These are phyloP conservation scores for Athalia circularis DNA, from an alignment of 2,888 invertebrate species.

Conservation along the genomic window DNA sequence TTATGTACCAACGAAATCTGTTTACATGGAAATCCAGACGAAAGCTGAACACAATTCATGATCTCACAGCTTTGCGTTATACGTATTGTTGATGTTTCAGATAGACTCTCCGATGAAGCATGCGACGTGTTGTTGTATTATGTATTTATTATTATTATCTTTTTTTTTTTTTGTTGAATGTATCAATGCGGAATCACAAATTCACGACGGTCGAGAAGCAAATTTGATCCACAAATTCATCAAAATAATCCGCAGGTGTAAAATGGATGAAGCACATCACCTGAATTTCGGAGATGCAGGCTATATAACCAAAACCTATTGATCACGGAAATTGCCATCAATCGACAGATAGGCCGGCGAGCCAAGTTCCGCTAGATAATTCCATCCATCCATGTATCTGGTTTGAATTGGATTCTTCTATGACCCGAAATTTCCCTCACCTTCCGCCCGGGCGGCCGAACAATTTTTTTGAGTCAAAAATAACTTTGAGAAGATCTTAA, in stretches of 20 bases:
- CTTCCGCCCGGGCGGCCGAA: background rate
- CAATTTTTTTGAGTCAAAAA: constrained; percentile 20
- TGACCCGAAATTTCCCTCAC: constrained; percentile 16
- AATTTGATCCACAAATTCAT: no score
- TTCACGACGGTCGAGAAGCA: no score
- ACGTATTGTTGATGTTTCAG: no score
- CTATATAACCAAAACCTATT: background rate
- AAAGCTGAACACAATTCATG: constrained; percentile 27
- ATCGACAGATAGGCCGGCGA: background rate
- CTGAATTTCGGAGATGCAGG: no score
- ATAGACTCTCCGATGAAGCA: no score
- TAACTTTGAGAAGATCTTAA: background rate
- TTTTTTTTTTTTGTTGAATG: no score
- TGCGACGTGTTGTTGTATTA: no score
- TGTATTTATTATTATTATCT: no score
- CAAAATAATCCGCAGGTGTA: no score
- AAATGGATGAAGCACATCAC: no score
- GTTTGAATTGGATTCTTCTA: constrained; percentile 15
- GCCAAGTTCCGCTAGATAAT: constrained; percentile 9
- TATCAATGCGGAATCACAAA: no score
- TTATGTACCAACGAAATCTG: constrained; percentile 2
- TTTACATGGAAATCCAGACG: constrained; percentile 14
- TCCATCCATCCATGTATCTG: constrained; percentile 26
- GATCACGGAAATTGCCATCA: constrained; percentile 24
- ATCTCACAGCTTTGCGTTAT: background rate